Conservation (phyloP, 2,888 invertebrate genomes). For the Mimachlamys varia region DNA sequence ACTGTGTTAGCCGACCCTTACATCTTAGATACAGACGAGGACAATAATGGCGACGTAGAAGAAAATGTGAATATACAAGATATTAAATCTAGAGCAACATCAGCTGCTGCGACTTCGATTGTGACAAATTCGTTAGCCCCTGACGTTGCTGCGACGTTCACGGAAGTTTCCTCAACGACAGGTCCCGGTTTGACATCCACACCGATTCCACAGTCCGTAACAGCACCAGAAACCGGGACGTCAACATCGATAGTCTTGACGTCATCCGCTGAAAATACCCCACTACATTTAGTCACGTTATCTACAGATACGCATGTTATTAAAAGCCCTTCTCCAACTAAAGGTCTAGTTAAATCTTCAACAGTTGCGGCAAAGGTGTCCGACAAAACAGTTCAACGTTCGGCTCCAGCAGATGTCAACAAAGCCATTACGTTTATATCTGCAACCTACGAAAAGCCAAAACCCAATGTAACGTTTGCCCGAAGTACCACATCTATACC, state of each 20-base stretch:
- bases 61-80: not conserved
- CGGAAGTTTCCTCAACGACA: not conserved
- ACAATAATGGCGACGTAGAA: not conserved
- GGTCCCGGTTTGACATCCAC: not conserved
- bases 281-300: not conserved
- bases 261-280: not conserved
- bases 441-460: not conserved
- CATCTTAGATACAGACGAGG: slow-evolving; percentile 3
- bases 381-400: not conserved
- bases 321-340: not conserved
- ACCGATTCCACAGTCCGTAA: not conserved
- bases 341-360: not conserved
- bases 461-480: not conserved
- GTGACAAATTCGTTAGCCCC: not conserved
- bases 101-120: not conserved
- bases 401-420: not conserved
- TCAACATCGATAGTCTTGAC: not conserved
- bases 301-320: not conserved
- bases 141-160: not conserved
- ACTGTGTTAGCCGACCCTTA: slow-evolving; percentile 4
- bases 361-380: not conserved
- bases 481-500: slow-evolving; percentile 8
- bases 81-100: not conserved
- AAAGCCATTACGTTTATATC: not conserved
- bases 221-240: not conserved